Evolutionary conservation across 2,888 invertebrate genomes (phyloP), one percentile per base, ranked within the genome.

Genomic region (Autographa gamma): DNA sequence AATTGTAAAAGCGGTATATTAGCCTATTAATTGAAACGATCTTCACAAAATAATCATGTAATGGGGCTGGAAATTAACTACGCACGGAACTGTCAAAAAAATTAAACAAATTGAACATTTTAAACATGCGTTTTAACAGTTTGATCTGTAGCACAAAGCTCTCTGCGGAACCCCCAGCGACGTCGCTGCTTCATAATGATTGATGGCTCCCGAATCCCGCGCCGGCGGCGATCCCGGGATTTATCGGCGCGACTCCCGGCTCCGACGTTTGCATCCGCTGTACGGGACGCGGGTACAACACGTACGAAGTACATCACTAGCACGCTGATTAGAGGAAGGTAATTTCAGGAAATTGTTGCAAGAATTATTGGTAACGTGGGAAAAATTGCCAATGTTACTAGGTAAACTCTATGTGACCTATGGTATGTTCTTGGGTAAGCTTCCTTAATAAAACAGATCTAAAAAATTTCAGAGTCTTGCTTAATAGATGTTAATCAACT

Each of bases 201-300:
- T 92, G 95, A 95, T 95, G 88, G 91, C 87, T 92, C 92, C 94
- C 93, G 89, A 95, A 94, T 91, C 92, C 92, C 87, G 93, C 89
- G 92, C 95, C 92, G 91, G 91, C 95, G 93, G 95, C 95, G 88
- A 92, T 84, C 91, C 88, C 87, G 86, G 89, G 91, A 95, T 95
- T 94, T 95, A 95, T 94, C 89, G 91, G 87, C 88, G 86, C 81
- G 87, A 88, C 92, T 93, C 92, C 89, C 88, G 80, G 86, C 89
- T 82, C 85, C 82, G 92, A 90, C 90, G 86, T 85, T 86, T 90
- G 90, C 91, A 92, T 93, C 92, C 93, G 92, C 86, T 88, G 86
- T 75, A 71, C 76, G 83, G 81, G 66, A 85, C 54, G 16, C 60
- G 68, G 72, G 66, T 74, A 77, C 65, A 60, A 73, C 63, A 69